Base-by-base conservation (phyloP, 2,797 vertebrate genomes). In the Lepilemur septentrionalis region DNA sequence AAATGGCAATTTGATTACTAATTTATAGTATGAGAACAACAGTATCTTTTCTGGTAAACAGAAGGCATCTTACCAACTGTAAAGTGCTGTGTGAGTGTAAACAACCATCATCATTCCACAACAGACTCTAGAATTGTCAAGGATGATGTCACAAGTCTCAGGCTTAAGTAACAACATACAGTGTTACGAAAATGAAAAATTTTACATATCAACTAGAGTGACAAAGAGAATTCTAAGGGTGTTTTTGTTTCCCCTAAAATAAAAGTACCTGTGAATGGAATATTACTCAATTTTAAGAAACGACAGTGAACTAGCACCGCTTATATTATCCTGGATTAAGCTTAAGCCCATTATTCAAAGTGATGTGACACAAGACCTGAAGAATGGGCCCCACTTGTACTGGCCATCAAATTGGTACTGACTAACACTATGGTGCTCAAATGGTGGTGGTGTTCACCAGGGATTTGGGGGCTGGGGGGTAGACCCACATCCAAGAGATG, bases 201-300 rank as follows among this genome's bases (percentile, higher is more conserved):
- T 18, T 43, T 35, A 35, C 6, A 5, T 15, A 41, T 23, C 9
- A 46, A 70, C 25, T n/a, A 46, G 32, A 92, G 86, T 15, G 20
- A 43, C 7, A 32, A 76, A 52, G 35, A 57, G 20, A 17, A 83
- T 65, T 10, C 35, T 70, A 82, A 70, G 17, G 38, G 7, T 65
- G 15, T 32, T n/a, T 65, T 32, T n/a, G 38, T 18, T 41, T 46
- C 20, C 2, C 4, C 1, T 17, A 38, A 67, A 89, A 75, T 3
- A 67, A 82, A 61, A 35, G 61, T 98, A 99, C 99, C 99, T 99
- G 98, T 99, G 99, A 98, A 99, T 38, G 38, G 38, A 38, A 38
- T 38, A 38, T 38, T 38, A 38, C 38, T 38, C 38, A 38, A 38
- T 38, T 38, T 38, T 38, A 38, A 38, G 38, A 38, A 38, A 38